A percentile compares a stretch with the other conserved stretches of the same genome.
phyloP scores from a whole-genome alignment of 2,113 vertebrate species.

The Engraulis encrasicolus region DNA sequence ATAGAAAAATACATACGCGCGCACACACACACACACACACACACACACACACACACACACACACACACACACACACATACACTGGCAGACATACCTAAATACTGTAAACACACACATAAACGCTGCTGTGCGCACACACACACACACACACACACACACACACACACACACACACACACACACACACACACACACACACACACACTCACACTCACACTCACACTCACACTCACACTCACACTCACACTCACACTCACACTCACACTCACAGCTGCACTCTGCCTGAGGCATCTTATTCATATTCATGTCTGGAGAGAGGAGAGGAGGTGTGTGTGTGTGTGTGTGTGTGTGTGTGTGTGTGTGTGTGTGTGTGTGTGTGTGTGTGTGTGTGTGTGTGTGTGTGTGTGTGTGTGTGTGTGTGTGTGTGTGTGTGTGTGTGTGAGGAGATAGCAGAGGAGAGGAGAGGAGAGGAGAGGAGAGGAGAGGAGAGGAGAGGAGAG shows the following conservation, averaged over 20 bases:
- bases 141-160: too few species aligned
- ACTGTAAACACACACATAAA: too few species aligned
- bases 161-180: too few species aligned
- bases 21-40: background rate
- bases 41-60: background rate
- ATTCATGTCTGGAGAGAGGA: slow-evolving; percentile 43
- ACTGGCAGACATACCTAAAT: background rate
- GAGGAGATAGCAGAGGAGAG: too few species aligned
- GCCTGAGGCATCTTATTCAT: slow-evolving; percentile 43
- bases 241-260: slow-evolving; percentile 20
- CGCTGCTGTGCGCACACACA: too few species aligned
- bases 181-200: too few species aligned
- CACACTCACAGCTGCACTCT: slow-evolving; percentile 39
- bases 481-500: too few species aligned
- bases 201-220: background rate
- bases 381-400: background rate
- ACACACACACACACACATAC: too few species aligned
- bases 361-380: background rate
- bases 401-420: background rate
- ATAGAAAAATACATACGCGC: background rate
- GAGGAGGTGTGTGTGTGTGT: slow-evolving; percentile 11
- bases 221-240: slow-evolving; percentile 17
- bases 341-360: slow-evolving; percentile 9
- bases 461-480: too few species aligned
- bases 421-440: slow-evolving; percentile 7